Evolutionary conservation across 2,113 vertebrate species (phyloP), one percentile per base, ranked within the genome.

Genomic region (Bufo bufo): DNA sequence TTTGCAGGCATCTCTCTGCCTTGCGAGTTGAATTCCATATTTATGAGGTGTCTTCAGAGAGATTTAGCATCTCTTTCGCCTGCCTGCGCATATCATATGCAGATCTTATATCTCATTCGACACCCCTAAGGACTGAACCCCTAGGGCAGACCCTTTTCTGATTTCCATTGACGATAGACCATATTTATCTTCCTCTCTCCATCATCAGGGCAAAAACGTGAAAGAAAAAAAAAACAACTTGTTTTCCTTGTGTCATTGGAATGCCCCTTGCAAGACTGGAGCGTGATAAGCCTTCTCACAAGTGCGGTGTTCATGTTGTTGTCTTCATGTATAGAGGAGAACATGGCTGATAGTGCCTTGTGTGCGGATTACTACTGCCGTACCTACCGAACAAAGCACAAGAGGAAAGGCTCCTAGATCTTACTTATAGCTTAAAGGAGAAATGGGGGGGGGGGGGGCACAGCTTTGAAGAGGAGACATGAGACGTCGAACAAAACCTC

Each of bases 31-130:
- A 52, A 84, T 84, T 88, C 87, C 87, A 88, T 88, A 88, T 88
- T 88, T 88, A 88, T 88, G 87, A 88, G 81, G 81, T 43, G 71
- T 81, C 80, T 84, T 88, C 87, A 88, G 87, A 88, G 87, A 88
- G 81, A 88, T 88, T 84, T 88, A 88, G 87, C 87, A 84, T 82
- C 65, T 82, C 86, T 77, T 83, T 88, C 87, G 71, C 87, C 87
- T 84, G 87, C 87, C 87, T 83, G 87, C 81, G 81, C 87, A 88
- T 88, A 83, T 84, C 81, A 88, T 88, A 88, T 88, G 87, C 81
- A 88, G 87, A 88, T 88, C 87, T 88, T 77, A 84, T 88, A 84
- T 88, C 87, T 81, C 50, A 87, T 88, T 80, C 63, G 52, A 88
- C 86, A 88, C 87, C 87, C 87, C 87, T 78, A 88, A 88, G 87